Percentiles rank a stretch among this genome's conserved stretches.
These are phyloP conservation scores for Buphagus erythrorhynchus DNA, from an alignment of 2,797 vertebrate genomes.

Conservation along the genomic window DNA sequence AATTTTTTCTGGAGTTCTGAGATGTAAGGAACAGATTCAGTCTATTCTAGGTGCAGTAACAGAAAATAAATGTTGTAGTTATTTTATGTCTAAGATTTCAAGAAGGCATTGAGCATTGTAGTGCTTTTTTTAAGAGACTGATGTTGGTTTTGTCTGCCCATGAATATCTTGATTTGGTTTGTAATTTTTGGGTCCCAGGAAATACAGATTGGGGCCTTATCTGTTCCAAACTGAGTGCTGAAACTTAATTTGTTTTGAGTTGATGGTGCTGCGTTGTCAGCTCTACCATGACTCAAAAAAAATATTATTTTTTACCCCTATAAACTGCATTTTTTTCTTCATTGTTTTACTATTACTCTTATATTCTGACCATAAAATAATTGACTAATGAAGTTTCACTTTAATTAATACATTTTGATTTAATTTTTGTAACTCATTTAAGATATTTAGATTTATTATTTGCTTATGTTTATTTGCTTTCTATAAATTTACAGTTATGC, in stretches of 20 bases:
- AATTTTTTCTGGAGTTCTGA: not conserved
- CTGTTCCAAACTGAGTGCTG: not conserved
- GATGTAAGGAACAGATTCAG: not conserved
- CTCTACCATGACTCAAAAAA: not conserved
- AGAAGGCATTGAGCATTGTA: too few species aligned
- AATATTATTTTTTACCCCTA: not conserved
- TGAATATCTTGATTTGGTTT: not conserved
- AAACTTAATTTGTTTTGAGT: not conserved
- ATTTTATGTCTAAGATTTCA: not conserved
- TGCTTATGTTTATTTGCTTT: not conserved
- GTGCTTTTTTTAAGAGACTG: not conserved
- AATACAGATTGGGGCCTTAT: not conserved
- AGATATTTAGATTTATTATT: not conserved
- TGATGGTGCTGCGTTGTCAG: not conserved
- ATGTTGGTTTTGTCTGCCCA: not conserved
- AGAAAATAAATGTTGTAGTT: not conserved
- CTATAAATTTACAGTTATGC: not conserved
- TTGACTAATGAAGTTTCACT: not conserved
- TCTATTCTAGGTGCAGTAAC: not conserved
- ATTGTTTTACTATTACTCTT: not conserved
- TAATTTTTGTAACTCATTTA: not conserved
- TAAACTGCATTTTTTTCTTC: not conserved
- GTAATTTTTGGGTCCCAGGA: not conserved
- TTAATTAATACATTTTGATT: not conserved
- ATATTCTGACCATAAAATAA: not conserved